These are phyloP conservation scores for Plemyria rubiginata DNA, from an alignment of 2,888 invertebrate species.

Conservation along the genomic window DNA sequence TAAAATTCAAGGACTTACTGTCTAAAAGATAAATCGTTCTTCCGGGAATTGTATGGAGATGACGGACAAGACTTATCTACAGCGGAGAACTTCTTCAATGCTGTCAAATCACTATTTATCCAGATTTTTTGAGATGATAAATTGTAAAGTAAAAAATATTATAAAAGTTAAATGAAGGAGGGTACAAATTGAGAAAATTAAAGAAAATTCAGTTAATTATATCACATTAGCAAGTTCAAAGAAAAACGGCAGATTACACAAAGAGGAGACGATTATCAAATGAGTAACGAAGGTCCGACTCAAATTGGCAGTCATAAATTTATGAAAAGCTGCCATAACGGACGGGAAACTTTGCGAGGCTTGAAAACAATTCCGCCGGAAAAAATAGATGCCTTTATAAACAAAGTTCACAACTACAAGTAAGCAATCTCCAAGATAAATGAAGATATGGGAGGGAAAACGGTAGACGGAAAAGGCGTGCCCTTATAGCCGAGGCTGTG, in stretches of 20 bases:
- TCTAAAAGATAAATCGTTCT: no score
- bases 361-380: conserved; percentile 43
- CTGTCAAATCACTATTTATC: no score
- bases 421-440: conserved; percentile 46
- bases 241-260: conserved; percentile 26
- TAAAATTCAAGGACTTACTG: no score
- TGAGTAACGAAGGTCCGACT: conserved; percentile 33
- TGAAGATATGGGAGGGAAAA: conserved; percentile 44
- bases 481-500: conserved; percentile 40
- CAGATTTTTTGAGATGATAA: no score
- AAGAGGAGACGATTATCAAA: conserved; percentile 36
- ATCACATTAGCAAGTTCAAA: conserved; percentile 32
- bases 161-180: conserved; percentile 16
- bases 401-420: conserved; percentile 46
- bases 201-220: conserved; percentile 33
- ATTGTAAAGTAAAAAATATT: conserved; percentile 20
- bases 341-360: conserved; percentile 29
- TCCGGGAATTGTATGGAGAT: no score
- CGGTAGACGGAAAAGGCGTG: conserved; percentile 44
- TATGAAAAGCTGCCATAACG: conserved; percentile 32
- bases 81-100: no score
- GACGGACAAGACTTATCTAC: no score
- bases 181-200: conserved; percentile 24
- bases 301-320: conserved; percentile 32
- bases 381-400: conserved; percentile 46